Evolutionary conservation across 2,797 vertebrate genomes (phyloP).

Genomic region (Podarcis lilfordi): DNA sequence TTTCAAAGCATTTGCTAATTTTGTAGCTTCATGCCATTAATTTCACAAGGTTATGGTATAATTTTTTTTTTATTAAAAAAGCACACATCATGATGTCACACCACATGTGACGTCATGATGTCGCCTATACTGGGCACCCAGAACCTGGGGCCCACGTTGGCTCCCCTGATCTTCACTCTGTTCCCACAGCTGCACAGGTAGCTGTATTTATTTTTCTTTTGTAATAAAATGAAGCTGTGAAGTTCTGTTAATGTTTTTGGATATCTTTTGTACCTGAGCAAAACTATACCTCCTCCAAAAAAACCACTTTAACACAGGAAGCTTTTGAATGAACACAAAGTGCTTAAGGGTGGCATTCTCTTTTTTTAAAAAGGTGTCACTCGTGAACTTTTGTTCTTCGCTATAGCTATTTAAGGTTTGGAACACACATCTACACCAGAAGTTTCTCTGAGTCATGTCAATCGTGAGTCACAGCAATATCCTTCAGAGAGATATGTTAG

Average conservation of each 20-base stretch:
- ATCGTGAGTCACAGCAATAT: conserved; percentile 62
- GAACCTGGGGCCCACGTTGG: too few species aligned
- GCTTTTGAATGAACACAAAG: conserved; percentile 38
- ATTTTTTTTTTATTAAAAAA: too few species aligned
- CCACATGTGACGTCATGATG: too few species aligned
- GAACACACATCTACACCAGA: conserved; percentile 60
- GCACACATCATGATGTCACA: too few species aligned
- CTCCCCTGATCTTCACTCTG: background rate
- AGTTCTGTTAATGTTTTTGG: background rate
- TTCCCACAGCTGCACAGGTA: conserved; percentile 21
- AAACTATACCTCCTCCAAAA: background rate
- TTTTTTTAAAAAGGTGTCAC: conserved; percentile 15
- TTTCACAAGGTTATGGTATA: conserved; percentile 78
- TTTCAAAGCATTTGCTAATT: conserved; percentile 84
- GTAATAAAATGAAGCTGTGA: conserved; percentile 31
- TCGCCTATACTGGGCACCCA: too few species aligned
- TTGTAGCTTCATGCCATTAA: conserved; percentile 83
- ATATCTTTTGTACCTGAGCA: conserved; percentile 5
- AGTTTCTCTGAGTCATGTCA: conserved; percentile 69
- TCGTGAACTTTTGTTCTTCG: conserved; percentile 31
- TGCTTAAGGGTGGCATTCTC: conserved; percentile 29
- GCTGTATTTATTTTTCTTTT: background rate
- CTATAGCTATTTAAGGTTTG: conserved; percentile 64
- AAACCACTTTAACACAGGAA: conserved; percentile 36
- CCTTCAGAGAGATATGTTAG: conserved; percentile 31